These are phyloP conservation scores for Cephonodes hylas DNA, from an alignment of 2,888 invertebrate species.

Conservation along the genomic window DNA sequence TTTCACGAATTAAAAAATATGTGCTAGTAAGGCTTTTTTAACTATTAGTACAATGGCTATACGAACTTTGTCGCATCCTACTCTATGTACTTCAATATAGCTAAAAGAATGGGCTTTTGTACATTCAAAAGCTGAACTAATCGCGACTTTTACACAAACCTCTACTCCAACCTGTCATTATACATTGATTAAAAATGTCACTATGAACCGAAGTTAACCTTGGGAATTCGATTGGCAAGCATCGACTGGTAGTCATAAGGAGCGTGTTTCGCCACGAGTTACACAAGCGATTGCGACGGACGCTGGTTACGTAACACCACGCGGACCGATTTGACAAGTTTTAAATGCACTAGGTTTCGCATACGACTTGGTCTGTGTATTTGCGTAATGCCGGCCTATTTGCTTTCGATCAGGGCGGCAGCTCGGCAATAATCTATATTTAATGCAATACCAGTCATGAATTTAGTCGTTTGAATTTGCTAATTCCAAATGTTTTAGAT, in stretches of 20 bases:
- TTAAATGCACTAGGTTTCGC: constrained; percentile 9
- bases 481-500: too few relatives aligned
- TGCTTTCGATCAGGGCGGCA: background rate
- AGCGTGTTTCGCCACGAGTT: constrained; percentile 2
- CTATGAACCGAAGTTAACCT: constrained; percentile 1
- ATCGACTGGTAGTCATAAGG: constrained; percentile 3
- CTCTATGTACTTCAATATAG: too few relatives aligned
- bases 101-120: too few relatives aligned
- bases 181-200: background rate
- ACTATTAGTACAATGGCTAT: too few relatives aligned
- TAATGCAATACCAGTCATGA: background rate
- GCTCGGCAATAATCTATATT: background rate
- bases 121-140: too few relatives aligned
- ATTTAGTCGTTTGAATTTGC: background rate
- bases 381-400: constrained; percentile 8
- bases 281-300: constrained; percentile 8
- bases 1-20: too few relatives aligned
- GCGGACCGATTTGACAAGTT: constrained; percentile 9
- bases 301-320: constrained; percentile 2
- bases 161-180: background rate
- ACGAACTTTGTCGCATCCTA: too few relatives aligned
- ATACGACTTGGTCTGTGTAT: background rate
- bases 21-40: too few relatives aligned
- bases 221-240: constrained; percentile 10
- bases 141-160: background rate